Conservation (phyloP, 1,140 invertebrate species). For the Drosophila yakuba region DNA sequence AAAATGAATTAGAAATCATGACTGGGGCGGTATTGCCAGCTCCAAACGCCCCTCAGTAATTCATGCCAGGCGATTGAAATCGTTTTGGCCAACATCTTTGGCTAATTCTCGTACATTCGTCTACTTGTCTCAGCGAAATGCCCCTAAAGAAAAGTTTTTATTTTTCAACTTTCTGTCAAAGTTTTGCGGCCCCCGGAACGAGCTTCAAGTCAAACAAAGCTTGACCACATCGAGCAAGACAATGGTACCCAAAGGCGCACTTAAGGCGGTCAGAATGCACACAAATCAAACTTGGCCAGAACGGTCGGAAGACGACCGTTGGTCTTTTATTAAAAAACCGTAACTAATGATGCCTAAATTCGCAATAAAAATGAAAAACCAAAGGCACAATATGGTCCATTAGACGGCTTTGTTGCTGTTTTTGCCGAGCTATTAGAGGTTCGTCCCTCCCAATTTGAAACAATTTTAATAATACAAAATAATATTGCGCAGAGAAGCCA, state of each 20-base stretch:
- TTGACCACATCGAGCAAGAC: slow-evolving; percentile 69
- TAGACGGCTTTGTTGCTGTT: slow-evolving; percentile 56
- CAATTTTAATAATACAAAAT: slow-evolving; percentile 78
- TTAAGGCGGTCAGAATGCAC: slow-evolving; percentile 64
- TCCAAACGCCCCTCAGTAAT: neutral
- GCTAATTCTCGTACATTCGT: slow-evolving; percentile 70
- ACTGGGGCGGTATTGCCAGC: neutral
- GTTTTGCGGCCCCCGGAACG: slow-evolving; percentile 29
- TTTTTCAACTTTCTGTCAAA: slow-evolving; percentile 49
- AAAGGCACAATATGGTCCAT: slow-evolving; percentile 80
- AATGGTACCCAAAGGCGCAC: slow-evolving; percentile 78
- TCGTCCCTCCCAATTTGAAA: slow-evolving; percentile 69
- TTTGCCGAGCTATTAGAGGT: slow-evolving; percentile 67
- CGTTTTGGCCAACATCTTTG: slow-evolving; percentile 35
- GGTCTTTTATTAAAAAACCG: slow-evolving; percentile 81
- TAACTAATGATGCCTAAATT: slow-evolving; percentile 83
- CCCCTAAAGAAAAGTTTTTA: slow-evolving; percentile 58
- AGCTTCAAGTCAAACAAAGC: slow-evolving; percentile 67
- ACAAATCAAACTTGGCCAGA: slow-evolving; percentile 75
- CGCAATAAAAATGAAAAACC: slow-evolving; percentile 78
- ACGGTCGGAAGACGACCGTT: slow-evolving; percentile 15
- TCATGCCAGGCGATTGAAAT: slow-evolving; percentile 15
- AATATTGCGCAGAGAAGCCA: slow-evolving; percentile 21
- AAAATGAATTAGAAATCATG: slow-evolving; percentile 44
- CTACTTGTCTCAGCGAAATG: slow-evolving; percentile 56